Base-by-base conservation (phyloP, 2,888 invertebrate genomes). In the Diaperis boleti region DNA sequence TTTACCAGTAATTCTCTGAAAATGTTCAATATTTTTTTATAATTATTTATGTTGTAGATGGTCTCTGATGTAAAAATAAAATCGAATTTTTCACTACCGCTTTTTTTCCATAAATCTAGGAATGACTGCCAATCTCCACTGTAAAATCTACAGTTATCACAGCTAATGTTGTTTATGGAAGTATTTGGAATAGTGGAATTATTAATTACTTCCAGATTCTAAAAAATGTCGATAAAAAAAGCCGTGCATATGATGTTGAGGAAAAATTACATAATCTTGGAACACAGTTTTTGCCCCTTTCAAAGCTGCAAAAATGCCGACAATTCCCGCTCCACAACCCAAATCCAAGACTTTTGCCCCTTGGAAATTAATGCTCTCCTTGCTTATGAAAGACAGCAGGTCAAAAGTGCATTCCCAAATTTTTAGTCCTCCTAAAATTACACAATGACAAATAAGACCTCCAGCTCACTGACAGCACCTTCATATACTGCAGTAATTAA, bases 351-450 rank as follows among this genome's bases (percentile, higher is more conserved):
- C 88, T 42, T 79, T 82, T 72, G 85, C 88, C 15, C 82, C 79
- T 35, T 84, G 75, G 10, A 87, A 82, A 4, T 80, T 65, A 11
- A 81, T 74, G 22, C 82, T 73, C 33, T 79, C 67, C 29, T 81
- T 72, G 17, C 82, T 74, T 29, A 96, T 78, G 79, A 89, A 94
- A 63, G 87, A 80, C 29, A 90, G 81, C 55, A 97, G 81, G 79
- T 97, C 96, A 72, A 87, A 84, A 3, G 95, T 93, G 76, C 96
- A 95, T 83, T 98, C 97, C 98, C 98, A 98, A 62, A 96, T 88
- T 85, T 97, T 97, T 20, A 96, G 84, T 6, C 98, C 98, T 72
- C 97, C 96, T 95, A 74, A 45, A 59, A 69, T 10, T 2, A 31
- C 3, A 14, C 26, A 45, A 8, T 18, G 14, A 20, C 22, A 10